Evolutionary conservation across 2,888 invertebrate species (phyloP).

Genomic region (Resseliella maxima): DNA sequence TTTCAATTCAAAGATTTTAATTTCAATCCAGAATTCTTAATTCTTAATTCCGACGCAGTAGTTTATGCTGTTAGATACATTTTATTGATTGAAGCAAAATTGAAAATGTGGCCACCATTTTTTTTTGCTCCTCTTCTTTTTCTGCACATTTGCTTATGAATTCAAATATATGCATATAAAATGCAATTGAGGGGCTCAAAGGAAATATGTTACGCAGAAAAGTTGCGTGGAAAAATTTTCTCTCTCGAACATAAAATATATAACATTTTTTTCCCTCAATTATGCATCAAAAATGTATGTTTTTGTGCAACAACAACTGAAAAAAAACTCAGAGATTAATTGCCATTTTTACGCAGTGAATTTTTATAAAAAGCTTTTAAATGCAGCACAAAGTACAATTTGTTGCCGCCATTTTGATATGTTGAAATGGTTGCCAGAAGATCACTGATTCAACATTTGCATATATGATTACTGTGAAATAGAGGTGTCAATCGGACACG

Average conservation of each 20-base stretch:
- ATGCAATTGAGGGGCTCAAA: too few species aligned
- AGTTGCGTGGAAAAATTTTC: too few species aligned
- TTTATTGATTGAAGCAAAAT: not conserved
- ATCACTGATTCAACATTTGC: not conserved
- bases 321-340: not conserved
- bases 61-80: not conserved
- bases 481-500: not conserved
- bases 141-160: too few species aligned
- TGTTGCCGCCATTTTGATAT: slow-evolving; percentile 21
- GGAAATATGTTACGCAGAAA: too few species aligned
- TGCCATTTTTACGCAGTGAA: not conserved
- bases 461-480: not conserved
- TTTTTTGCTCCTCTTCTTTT: too few species aligned
- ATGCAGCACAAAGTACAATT: not conserved
- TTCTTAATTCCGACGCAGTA: not conserved
- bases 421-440: not conserved
- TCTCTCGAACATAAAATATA: too few species aligned
- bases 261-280: too few species aligned
- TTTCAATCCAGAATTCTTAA: slow-evolving; percentile 18
- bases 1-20: not conserved
- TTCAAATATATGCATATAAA: too few species aligned
- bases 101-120: not conserved
- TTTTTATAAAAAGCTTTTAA: not conserved
- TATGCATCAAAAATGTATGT: not conserved
- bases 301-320: too few species aligned